Evolutionary conservation across 2,888 invertebrate species (phyloP).

Genomic region (Craniophora ligustri): DNA sequence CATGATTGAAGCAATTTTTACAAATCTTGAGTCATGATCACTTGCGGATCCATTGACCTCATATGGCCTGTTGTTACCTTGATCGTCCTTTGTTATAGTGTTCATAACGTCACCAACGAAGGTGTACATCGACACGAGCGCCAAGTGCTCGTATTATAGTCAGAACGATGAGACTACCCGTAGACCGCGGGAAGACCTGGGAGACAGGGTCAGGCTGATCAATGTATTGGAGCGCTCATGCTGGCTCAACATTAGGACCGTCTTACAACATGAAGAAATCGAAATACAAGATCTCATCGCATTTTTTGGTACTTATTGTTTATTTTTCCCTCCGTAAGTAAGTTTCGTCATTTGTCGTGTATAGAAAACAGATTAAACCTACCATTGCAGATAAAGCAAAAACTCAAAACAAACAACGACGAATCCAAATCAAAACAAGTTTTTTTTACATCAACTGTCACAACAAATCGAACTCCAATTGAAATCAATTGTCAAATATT

Average conservation of each 20-base stretch:
- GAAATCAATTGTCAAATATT: conserved; percentile 24
- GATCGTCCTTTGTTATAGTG: conserved; percentile 75
- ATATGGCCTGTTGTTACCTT: conserved; percentile 59
- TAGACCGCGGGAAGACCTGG: conserved; percentile 51
- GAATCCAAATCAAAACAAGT: conserved; percentile 14
- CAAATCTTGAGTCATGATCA: conserved; percentile 39
- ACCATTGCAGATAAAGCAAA: neutral
- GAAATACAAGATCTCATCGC: conserved; percentile 87
- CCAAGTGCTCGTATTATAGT: conserved; percentile 81
- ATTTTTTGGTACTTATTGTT: conserved; percentile 75
- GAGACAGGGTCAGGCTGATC: conserved; percentile 70
- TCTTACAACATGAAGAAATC: conserved; percentile 77
- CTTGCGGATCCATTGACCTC: conserved; percentile 23
- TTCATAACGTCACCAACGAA: conserved; percentile 88
- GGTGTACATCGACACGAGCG: conserved; percentile 85
- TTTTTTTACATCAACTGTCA: neutral
- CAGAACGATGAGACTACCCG: conserved; percentile 77
- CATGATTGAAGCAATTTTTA: conserved; percentile 37
- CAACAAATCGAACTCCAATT: conserved; percentile 19
- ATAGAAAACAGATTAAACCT: neutral
- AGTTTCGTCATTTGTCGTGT: no score
- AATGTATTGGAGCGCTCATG: conserved; percentile 75
- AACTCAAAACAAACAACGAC: no score
- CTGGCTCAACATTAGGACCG: conserved; percentile 80
- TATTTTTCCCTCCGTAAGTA: neutral